These are phyloP conservation scores for Pseudorhombus dupliciocellatus DNA, from an alignment of 2,113 vertebrate species.

Conservation along the genomic window DNA sequence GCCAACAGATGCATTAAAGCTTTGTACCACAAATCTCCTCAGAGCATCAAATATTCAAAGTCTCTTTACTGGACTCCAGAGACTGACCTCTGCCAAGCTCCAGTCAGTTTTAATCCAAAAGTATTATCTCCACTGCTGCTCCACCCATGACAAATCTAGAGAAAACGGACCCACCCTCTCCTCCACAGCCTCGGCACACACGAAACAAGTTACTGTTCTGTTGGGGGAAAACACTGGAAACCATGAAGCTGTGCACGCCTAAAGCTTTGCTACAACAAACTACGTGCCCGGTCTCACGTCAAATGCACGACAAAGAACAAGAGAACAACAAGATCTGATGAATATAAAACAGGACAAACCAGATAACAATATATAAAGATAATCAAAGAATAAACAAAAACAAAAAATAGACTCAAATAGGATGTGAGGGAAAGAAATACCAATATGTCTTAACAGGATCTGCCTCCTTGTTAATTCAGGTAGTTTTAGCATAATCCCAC, in stretches of 20 bases:
- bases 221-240: background rate
- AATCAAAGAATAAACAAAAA: too few relatives aligned
- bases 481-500: too few relatives aligned
- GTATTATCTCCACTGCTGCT: conserved; percentile 52
- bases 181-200: conserved; percentile 14
- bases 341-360: too few relatives aligned
- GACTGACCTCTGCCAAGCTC: conserved; percentile 69
- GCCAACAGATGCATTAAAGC: conserved; percentile 28
- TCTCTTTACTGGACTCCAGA: conserved; percentile 40
- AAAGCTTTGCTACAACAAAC: background rate
- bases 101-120: conserved; percentile 53
- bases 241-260: background rate
- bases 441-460: too few relatives aligned
- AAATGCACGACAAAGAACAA: too few relatives aligned
- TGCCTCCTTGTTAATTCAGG: too few relatives aligned
- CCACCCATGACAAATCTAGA: conserved; percentile 58
- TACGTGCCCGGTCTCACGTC: too few relatives aligned
- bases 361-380: too few relatives aligned
- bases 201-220: background rate
- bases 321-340: too few relatives aligned
- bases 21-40: conserved; percentile 60
- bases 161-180: conserved; percentile 45
- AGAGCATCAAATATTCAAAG: conserved; percentile 54
- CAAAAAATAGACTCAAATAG: too few relatives aligned
- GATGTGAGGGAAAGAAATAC: too few relatives aligned